Conservation (phyloP, 1,140 invertebrate genomes). For the Pseudomyrmex flavicornis region DNA sequence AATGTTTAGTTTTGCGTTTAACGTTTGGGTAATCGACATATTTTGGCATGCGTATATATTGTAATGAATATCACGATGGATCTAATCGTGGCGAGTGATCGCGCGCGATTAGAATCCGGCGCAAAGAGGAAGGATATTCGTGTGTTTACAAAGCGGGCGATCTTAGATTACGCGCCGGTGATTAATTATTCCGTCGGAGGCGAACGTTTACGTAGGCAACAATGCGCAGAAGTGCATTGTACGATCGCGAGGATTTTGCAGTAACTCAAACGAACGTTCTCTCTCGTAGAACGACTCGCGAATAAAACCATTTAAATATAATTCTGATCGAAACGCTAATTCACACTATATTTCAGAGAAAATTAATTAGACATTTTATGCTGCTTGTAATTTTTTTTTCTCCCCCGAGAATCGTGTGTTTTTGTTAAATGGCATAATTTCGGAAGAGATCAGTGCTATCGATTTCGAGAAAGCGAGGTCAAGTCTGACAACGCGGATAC, state of each 20-base stretch:
- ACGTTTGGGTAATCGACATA: constrained; percentile 28
- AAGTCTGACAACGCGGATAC: constrained; percentile 68
- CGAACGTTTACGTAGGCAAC: constrained; percentile 50
- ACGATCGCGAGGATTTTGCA: neutral
- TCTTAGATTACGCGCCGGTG: constrained; percentile 66
- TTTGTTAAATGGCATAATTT: constrained; percentile 1
- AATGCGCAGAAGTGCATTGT: constrained; percentile 61
- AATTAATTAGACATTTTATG: too few relatives aligned
- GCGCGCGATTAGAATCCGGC: constrained; percentile 54
- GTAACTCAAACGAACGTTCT: neutral
- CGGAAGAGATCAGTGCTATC: constrained; percentile 1
- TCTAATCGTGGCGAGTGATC: constrained; percentile 61
- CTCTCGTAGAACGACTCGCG: neutral
- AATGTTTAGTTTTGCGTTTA: neutral
- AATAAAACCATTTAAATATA: neutral
- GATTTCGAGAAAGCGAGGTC: constrained; percentile 76
- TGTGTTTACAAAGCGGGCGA: constrained; percentile 69
- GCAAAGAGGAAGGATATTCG: constrained; percentile 37
- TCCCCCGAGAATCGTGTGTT: neutral
- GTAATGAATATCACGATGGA: constrained; percentile 14
- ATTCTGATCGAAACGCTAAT: neutral
- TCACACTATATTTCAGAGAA: neutral
- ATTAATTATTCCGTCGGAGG: constrained; percentile 69
- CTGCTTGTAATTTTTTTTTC: neutral
- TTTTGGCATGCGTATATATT: constrained; percentile 2